Evolutionary conservation across 2,113 vertebrate species (phyloP), one percentile per base, ranked within the genome.

Genomic region (Megaceryle torquata): DNA sequence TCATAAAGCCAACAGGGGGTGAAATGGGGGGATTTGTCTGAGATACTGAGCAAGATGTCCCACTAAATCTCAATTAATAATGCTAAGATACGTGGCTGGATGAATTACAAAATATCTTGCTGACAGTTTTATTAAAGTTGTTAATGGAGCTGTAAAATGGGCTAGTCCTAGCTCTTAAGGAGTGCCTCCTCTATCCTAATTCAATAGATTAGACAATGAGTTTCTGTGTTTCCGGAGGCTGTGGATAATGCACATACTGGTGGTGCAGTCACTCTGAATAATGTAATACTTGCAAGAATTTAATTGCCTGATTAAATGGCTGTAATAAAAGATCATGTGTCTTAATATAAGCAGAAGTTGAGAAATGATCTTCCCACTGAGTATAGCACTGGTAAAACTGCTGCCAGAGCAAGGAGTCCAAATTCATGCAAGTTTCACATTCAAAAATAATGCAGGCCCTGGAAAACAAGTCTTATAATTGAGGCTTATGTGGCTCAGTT

Each of bases 41-140:
- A 77, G 68, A 70, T 65, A 65, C 28, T 68, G 72, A 95, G 81
- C 10, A 78, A 56, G 69, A 88, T 63, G 18, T 68, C 18, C 64
- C 33, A 88, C 83, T 95, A 91, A 95, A 89, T 95, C 83, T 84
- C 76, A 86, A 88, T 92, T 95, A 95, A 90, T 86, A 94, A 88
- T 51, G 33, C 7, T 75, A 82, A 78, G 69, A 89, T 60, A 78
- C 0, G 4, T 68, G 33, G 28, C 11, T 48, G 46, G 8, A 78
- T 75, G 63, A 75, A 90, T 86, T 88, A 67, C 0, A 0, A 90
- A 92, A 78, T 37, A 82, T 33, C 46, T 68, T 88, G 39, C 44
- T 86, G 88, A 63, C 60, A 39, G 37, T 81, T 95, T 96, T 94
- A 96, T 92, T 94, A 4, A 64, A 82, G 46, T 60, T 82, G 64